phyloP scores from a whole-genome alignment of 2,113 vertebrate species.

The Neodon shergylaensis region DNA sequence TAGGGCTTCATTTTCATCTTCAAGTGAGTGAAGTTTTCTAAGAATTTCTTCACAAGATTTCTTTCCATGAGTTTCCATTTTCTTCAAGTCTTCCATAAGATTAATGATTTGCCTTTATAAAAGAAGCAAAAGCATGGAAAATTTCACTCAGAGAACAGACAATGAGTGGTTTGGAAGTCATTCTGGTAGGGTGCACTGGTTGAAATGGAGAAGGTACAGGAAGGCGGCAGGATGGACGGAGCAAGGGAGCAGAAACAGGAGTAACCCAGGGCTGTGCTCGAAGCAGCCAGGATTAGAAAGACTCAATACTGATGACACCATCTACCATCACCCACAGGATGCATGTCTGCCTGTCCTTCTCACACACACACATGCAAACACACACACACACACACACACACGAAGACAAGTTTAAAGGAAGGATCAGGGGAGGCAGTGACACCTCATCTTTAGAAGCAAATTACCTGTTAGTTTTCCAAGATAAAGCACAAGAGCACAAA shows the following conservation, averaged over 20 bases:
- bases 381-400: too few relatives aligned
- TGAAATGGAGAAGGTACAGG: background rate
- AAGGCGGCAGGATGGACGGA: background rate
- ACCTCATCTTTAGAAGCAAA: constrained; percentile 45
- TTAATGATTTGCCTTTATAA: constrained; percentile 87
- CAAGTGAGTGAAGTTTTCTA: constrained; percentile 85
- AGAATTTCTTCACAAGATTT: constrained; percentile 83
- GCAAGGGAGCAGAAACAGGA: background rate
- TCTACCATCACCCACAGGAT: background rate
- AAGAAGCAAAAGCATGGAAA: constrained; percentile 58
- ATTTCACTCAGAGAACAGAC: constrained; percentile 33
- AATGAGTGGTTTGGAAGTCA: constrained; percentile 52
- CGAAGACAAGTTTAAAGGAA: background rate
- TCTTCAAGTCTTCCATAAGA: constrained; percentile 85
- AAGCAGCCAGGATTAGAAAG: constrained; percentile 12
- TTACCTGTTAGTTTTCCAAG: background rate
- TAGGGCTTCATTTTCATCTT: constrained; percentile 86
- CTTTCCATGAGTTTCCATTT: constrained; percentile 80
- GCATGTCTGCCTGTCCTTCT: background rate
- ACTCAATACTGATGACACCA: background rate
- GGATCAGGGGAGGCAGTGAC: constrained; percentile 4
- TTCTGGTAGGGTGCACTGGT: background rate
- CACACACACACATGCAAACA: too few relatives aligned
- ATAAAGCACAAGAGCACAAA: background rate
- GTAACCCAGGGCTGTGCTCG: background rate